phyloP scores from a whole-genome alignment of 2,113 vertebrate genomes.

The Gavialis gangeticus region DNA sequence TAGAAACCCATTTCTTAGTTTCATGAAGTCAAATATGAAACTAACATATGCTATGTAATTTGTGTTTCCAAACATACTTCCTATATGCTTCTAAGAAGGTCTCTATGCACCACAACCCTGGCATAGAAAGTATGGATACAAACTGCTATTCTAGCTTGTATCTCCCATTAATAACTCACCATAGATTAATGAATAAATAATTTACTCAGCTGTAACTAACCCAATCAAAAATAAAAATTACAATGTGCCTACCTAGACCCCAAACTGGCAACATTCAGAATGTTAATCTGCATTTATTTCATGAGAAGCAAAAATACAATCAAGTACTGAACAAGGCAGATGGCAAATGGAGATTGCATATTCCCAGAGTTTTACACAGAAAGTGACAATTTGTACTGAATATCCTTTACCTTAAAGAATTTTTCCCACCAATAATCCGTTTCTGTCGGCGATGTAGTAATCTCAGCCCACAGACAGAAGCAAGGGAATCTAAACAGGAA shows the following conservation, averaged over 20 bases:
- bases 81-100: too few relatives aligned
- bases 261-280: background rate
- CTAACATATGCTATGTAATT: background rate
- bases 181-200: background rate
- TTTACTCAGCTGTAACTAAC: background rate
- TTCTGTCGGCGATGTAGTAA: slow-evolving; percentile 91
- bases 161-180: background rate
- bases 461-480: slow-evolving; percentile 89
- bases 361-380: background rate
- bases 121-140: too few relatives aligned
- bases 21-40: background rate
- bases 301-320: background rate
- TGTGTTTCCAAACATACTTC: background rate
- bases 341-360: background rate
- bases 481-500: slow-evolving; percentile 81
- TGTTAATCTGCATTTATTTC: background rate
- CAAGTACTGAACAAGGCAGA: background rate
- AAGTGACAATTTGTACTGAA: background rate
- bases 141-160: too few relatives aligned
- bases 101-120: too few relatives aligned
- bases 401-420: slow-evolving; percentile 91
- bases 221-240: background rate
- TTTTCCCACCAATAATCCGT: slow-evolving; percentile 95
- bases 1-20: background rate
- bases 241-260: background rate